Evolutionary conservation across 2,113 vertebrate species (phyloP).

Genomic region (Atractosteus spatula): DNA sequence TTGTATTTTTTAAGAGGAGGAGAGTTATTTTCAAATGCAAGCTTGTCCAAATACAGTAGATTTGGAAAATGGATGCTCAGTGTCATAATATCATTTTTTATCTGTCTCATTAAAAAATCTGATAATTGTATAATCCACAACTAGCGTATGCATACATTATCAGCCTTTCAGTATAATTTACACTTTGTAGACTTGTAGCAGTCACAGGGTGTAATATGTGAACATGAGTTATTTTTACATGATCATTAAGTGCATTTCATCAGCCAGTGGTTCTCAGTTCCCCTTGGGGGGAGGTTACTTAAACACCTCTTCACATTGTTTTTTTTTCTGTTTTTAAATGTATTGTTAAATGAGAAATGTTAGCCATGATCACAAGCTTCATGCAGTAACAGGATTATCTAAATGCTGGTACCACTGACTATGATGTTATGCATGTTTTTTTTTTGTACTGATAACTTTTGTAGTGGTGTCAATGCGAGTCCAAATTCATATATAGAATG

Average conservation of each 20-base stretch:
- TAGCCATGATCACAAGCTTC: too few species aligned
- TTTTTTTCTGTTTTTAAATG: too few species aligned
- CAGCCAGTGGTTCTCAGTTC: neutral
- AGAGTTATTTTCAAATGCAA: too few species aligned
- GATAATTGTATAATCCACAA: neutral
- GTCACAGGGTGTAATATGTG: constrained; percentile 5
- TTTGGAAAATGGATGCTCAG: too few species aligned
- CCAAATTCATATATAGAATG: too few species aligned
- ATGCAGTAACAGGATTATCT: too few species aligned
- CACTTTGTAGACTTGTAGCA: neutral
- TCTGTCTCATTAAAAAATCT: neutral
- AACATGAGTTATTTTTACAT: constrained; percentile 4
- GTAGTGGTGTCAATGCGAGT: too few species aligned
- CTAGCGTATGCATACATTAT: constrained; percentile 7
- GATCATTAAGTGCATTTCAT: neutral
- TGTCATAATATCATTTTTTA: neutral
- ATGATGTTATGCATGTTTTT: neutral
- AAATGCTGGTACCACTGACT: too few species aligned
- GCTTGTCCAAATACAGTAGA: too few species aligned
- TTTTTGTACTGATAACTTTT: neutral
- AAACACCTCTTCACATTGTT: too few species aligned
- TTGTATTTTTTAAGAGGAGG: too few species aligned
- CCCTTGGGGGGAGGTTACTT: neutral
- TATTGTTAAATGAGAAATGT: too few species aligned
- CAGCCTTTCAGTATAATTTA: neutral